Conservation (phyloP, 2,797 vertebrate species). For the Knipowitschia caucasica region DNA sequence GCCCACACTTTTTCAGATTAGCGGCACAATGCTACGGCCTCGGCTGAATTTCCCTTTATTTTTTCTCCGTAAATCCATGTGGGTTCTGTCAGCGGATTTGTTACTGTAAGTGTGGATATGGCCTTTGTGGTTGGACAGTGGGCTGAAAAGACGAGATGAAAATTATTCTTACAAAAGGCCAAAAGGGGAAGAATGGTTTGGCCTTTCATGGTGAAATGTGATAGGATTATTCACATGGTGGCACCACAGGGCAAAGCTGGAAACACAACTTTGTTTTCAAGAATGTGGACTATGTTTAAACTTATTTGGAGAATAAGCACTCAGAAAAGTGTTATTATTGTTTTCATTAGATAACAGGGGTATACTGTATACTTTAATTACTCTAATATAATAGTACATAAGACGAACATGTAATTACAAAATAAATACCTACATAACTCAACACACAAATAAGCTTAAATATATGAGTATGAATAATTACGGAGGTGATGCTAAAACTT, state of each 20-base stretch:
- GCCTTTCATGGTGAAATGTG: slow-evolving; percentile 53
- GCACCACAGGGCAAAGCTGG: slow-evolving; percentile 27
- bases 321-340: slow-evolving; percentile 23
- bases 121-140: slow-evolving; percentile 38
- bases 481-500: too few species aligned
- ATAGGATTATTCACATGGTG: slow-evolving; percentile 63
- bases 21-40: slow-evolving; percentile 56
- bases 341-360: slow-evolving; percentile 43
- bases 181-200: slow-evolving; percentile 25
- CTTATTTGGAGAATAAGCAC: background rate
- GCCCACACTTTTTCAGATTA: slow-evolving; percentile 64
- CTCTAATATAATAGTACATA: too few species aligned
- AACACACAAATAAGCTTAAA: too few species aligned
- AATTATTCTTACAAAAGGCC: slow-evolving; percentile 42
- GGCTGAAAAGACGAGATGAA: slow-evolving; percentile 40
- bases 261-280: slow-evolving; percentile 40
- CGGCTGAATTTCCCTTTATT: slow-evolving; percentile 50
- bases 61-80: slow-evolving; percentile 50
- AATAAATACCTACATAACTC: too few species aligned
- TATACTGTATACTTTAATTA: too few species aligned
- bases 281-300: background rate
- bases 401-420: too few species aligned
- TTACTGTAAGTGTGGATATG: slow-evolving; percentile 30
- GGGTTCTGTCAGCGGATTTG: slow-evolving; percentile 49
- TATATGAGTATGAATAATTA: too few species aligned